Base-by-base conservation (phyloP, 2,113 vertebrate species). In the Machaerirhynchus nigripectus region DNA sequence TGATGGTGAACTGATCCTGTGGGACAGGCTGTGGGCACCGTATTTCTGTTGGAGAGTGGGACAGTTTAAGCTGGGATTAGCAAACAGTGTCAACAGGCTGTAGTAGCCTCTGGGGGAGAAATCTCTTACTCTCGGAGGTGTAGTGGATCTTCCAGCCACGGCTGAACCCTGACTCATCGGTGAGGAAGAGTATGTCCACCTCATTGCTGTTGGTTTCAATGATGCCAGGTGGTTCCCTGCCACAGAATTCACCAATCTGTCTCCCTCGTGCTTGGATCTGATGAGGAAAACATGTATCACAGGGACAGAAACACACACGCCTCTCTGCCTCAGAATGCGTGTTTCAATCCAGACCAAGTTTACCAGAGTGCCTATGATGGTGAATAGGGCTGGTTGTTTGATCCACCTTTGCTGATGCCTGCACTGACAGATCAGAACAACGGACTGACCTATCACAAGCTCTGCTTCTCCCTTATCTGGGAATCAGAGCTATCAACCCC, bases 71-170 rank as follows among this genome's bases (percentile, higher is more conserved):
- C 18, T 61, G 76, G 21, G 46, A 78, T 28, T 89, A 94, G 65
- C 47, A 91, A 84, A 42, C 3, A 15, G 22, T 20, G 21, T 15
- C 84, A 59, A 28, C 3, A 59, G 61, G 63, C 44, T 64, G 53
- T 6, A 42, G 46, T 11, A 49, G 56, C 22, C 71, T 40, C 27
- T 63, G 26, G 42, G 52, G 37, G 40, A 60, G 42, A 63, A 61
- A 69, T 6, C 17, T 49, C 96, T 98, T 97, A 98, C 98, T 96
- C 53, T 98, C 95, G 0, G 97, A 97, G 50, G 97, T 98, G 65
- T 98, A 98, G 86, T 40, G 96, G 49, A 98, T 93, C 87, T 97
- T 98, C 98, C 98, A 98, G 82, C 98, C 98, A 53, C 61, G 96
- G 92, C 98, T 98, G 94, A 97, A 97, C 55, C 98, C 98, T 0